A percentile compares a stretch with the other conserved stretches of the same genome.
Evolutionary conservation across 2,888 invertebrate genomes (phyloP).

Genomic region (Drosophila infuscata): DNA sequence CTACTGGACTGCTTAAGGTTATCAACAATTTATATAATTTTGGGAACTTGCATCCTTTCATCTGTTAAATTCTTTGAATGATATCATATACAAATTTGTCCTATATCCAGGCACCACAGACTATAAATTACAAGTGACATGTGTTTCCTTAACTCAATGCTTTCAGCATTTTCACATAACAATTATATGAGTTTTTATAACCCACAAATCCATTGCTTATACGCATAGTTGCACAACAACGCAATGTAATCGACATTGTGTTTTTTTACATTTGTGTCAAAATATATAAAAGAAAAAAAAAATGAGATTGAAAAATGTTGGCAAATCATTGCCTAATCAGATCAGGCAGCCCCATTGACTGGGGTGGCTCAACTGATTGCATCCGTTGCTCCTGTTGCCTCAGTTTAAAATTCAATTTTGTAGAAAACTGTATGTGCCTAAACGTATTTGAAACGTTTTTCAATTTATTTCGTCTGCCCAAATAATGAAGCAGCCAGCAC

Average conservation of each 20-base stretch:
- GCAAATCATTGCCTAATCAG: constrained; percentile 73
- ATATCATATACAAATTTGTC: background rate
- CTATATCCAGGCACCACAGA: background rate
- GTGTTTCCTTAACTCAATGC: background rate
- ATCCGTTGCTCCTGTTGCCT: constrained; percentile 51
- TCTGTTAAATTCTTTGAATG: background rate
- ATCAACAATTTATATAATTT: background rate
- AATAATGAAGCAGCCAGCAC: constrained; percentile 58
- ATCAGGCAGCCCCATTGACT: constrained; percentile 28
- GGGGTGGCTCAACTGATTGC: constrained; percentile 58
- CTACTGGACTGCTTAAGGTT: no score
- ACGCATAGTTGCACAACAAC: constrained; percentile 37
- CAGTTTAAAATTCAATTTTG: constrained; percentile 73
- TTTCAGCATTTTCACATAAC: constrained; percentile 8
- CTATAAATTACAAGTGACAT: background rate
- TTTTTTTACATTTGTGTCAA: constrained; percentile 40
- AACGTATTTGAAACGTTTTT: constrained; percentile 74
- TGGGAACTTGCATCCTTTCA: background rate
- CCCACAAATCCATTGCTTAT: constrained; percentile 22
- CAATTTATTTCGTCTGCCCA: constrained; percentile 74
- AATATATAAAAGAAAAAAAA: constrained; percentile 25
- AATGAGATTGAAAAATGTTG: constrained; percentile 31
- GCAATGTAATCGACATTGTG: constrained; percentile 39
- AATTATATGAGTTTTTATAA: constrained; percentile 16
- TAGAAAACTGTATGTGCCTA: constrained; percentile 73